These are phyloP conservation scores for Lissonota sp. DNA, from an alignment of 2,888 invertebrate species.

Conservation along the genomic window DNA sequence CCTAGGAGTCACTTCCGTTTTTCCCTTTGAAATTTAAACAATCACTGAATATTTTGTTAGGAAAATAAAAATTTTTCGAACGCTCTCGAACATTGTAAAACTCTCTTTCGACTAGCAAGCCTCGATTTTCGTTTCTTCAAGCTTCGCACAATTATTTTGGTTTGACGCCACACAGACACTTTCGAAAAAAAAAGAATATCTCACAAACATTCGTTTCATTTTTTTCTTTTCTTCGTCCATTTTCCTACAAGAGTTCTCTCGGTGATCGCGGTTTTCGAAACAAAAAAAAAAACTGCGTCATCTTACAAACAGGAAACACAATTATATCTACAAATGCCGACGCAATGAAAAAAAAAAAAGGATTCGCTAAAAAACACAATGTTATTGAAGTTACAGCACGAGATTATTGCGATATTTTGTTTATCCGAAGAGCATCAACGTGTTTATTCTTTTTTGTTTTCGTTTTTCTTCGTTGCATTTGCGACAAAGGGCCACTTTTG, in stretches of 20 bases:
- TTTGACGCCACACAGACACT: conserved; percentile 13
- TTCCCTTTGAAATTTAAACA: neutral
- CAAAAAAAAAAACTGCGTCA: neutral
- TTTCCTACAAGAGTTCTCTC: neutral
- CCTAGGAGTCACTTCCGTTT: neutral
- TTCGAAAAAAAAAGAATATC: conserved; percentile 10
- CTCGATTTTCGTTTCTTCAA: neutral
- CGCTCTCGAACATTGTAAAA: conserved; percentile 13
- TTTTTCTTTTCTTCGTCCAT: neutral
- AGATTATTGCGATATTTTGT: conserved; percentile 48
- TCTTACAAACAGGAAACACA: conserved; percentile 53
- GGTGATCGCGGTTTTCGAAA: neutral
- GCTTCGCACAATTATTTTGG: conserved; percentile 8
- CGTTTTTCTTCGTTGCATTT: conserved; percentile 2
- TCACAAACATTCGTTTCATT: conserved; percentile 26
- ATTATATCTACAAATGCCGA: conserved; percentile 63
- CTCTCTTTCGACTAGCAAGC: conserved; percentile 13
- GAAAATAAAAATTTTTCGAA: conserved; percentile 14
- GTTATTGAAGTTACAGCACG: conserved; percentile 49
- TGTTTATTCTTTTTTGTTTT: conserved; percentile 6
- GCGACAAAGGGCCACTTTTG: conserved; percentile 16
- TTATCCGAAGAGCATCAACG: conserved; percentile 40
- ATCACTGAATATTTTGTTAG: conserved; percentile 1
- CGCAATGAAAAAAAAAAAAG: conserved; percentile 48
- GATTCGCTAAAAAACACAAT: conserved; percentile 38